Evolutionary conservation across 1,140 invertebrate species (phyloP), one percentile per base, ranked within the genome.

Genomic region (Philotrypesis tridentata): DNA sequence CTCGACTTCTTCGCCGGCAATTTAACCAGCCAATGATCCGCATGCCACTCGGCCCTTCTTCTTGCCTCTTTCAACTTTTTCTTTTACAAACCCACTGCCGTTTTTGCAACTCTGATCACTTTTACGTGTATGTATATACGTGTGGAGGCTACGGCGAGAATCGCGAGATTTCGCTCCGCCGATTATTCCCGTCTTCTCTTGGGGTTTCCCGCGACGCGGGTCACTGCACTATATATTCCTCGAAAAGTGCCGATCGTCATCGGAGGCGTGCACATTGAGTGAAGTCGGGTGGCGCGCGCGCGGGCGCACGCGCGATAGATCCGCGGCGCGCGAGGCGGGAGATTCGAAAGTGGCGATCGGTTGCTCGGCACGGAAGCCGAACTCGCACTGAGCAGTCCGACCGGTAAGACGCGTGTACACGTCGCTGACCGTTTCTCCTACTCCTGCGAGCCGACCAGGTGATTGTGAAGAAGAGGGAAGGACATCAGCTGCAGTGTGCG

Each of bases 361-460:
- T 68, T 65, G 67, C 79, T 85, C 87, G 87, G 85, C 86, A 85
- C 87, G 87, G 85, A 85, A 86, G 88, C 85, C 87, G 85, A 86
- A 81, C 85, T 89, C 84, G 86, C 84, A 90, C 89, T 89, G 89
- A 89, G 87, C 85, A 83, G 87, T 25, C 17, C 86, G 87, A 87
- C 87, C 87, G 86, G 87, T 86, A 86, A 77, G 82, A 83, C 87
- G 85, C 76, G 87, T 84, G 80, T 85, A 86, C 86, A 37, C 86
- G 82, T 87, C 84, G 21, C 75, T 61, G 61, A 70, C 29, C 63
- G 63, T 63, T 40, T 37, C 55, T 74, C 60, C 73, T 60, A 68
- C 74, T 43, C 75, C 68, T 31, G 61, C 78, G 11, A 55, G 48
- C 55, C 9, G n/a, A 17, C 21, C n/a, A 63, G 73, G 31, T 67